phyloP scores from a whole-genome alignment of 2,113 vertebrate species.

The Xenopus tropicalis region DNA sequence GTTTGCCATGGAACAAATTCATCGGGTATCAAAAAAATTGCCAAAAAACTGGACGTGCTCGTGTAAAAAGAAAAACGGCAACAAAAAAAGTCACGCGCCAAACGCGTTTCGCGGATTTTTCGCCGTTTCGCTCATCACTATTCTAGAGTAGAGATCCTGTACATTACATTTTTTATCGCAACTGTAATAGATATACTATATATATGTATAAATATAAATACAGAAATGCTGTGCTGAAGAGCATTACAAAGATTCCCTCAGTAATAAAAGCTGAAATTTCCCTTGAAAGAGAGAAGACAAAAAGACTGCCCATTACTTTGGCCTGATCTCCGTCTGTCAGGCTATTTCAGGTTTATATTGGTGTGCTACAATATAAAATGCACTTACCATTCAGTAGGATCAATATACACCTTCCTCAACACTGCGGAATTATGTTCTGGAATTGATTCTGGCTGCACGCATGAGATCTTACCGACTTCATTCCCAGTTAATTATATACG shows the following conservation, averaged over 20 bases:
- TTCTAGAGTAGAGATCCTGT: no score
- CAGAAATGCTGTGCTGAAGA: no score
- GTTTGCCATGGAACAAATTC: no score
- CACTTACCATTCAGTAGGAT: constrained; percentile 38
- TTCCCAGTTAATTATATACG: constrained; percentile 43
- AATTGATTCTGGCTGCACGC: constrained; percentile 44
- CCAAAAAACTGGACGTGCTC: no score
- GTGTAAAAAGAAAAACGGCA: no score
- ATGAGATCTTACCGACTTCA: constrained; percentile 44
- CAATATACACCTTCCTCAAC: constrained; percentile 45
- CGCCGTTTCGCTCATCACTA: no score
- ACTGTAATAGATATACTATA: no score
- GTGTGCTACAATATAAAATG: constrained; percentile 41
- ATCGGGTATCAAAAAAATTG: no score
- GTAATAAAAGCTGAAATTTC: constrained; percentile 36
- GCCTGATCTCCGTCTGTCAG: constrained; percentile 38
- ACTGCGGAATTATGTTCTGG: constrained; percentile 40
- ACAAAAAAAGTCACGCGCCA: no score
- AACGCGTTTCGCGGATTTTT: no score
- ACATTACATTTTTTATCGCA: no score
- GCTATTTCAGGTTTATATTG: constrained; percentile 41
- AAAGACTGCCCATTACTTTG: constrained; percentile 30
- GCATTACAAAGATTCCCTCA: constrained; percentile 10
- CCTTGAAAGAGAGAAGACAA: neutral
- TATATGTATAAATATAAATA: no score